Percentiles rank a stretch among this genome's conserved stretches.
Evolutionary conservation across 2,113 vertebrate species (phyloP).

Genomic region (Oreochromis niloticus): DNA sequence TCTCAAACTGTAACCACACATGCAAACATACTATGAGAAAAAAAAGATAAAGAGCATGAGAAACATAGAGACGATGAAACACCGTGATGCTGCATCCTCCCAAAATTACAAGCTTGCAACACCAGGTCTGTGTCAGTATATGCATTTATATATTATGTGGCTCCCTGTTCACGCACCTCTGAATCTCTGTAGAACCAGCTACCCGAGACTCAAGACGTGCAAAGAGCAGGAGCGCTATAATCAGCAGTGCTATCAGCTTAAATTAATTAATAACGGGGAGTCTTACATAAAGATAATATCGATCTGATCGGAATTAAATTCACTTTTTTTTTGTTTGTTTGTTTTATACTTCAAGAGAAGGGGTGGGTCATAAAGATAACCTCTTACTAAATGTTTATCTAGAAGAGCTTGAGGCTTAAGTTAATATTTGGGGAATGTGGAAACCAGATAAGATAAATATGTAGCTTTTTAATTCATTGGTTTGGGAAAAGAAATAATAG

Average conservation of each 20-base stretch:
- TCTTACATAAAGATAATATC: conserved; percentile 25
- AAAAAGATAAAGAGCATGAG: neutral
- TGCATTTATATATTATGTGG: conserved; percentile 18
- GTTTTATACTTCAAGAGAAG: neutral
- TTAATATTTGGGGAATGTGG: conserved; percentile 61
- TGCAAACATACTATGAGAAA: conserved; percentile 46
- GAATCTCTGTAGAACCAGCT: conserved; percentile 46
- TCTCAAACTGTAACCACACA: conserved; percentile 48
- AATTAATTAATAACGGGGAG: conserved; percentile 32
- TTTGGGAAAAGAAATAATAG: neutral
- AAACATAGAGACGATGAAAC: conserved; percentile 18
- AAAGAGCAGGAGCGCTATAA: conserved; percentile 14
- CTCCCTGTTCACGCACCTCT: neutral
- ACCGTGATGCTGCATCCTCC: conserved; percentile 13
- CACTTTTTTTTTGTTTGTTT: neutral
- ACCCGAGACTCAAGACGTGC: neutral
- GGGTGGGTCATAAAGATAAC: conserved; percentile 42
- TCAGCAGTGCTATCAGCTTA: conserved; percentile 45
- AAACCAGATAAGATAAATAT: conserved; percentile 59
- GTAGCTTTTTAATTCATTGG: conserved; percentile 44
- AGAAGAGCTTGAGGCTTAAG: conserved; percentile 24
- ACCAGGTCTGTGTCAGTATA: conserved; percentile 18
- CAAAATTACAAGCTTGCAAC: conserved; percentile 12
- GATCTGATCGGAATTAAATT: conserved; percentile 15
- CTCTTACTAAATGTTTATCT: conserved; percentile 16